Evolutionary conservation across 2,888 invertebrate species (phyloP).

Genomic region (Melikaiella ostensackeni): DNA sequence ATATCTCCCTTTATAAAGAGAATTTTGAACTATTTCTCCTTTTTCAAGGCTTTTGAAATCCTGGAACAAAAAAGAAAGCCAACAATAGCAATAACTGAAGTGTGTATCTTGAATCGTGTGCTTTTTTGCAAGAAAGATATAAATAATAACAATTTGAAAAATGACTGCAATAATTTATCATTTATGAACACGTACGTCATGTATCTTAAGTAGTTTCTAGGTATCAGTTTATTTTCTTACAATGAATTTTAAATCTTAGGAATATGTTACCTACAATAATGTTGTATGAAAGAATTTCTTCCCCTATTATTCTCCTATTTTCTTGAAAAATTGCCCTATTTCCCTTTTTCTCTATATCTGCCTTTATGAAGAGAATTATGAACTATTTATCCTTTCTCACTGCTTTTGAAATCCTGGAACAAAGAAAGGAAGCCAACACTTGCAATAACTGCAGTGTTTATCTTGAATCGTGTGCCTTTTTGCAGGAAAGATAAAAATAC

Average conservation of each 20-base stretch:
- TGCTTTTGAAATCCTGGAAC: not conserved
- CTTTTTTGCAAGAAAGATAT: constrained; percentile 25
- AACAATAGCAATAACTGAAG: not conserved
- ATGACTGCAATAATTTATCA: constrained; percentile 24
- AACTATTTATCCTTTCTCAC: not conserved
- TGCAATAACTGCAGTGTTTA: not conserved
- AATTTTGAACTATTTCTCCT: not conserved
- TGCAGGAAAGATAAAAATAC: constrained; percentile 23
- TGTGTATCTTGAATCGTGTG: constrained; percentile 15
- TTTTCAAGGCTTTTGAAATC: not conserved
- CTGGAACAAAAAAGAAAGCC: constrained; percentile 1
- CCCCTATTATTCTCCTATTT: no score
- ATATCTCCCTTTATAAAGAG: not conserved
- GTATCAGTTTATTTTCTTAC: no score
- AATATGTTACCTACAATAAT: no score
- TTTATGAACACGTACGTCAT: constrained; percentile 19
- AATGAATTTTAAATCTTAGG: no score
- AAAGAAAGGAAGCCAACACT: constrained; percentile 3
- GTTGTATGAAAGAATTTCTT: no score
- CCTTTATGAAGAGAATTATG: not conserved
- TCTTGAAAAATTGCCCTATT: no score
- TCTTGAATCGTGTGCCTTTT: constrained; percentile 17
- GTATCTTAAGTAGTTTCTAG: no score
- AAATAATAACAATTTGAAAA: constrained; percentile 27
- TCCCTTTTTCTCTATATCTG: no score